These are phyloP conservation scores for Machimus atricapillus DNA, from an alignment of 2,888 invertebrate species.

Conservation along the genomic window DNA sequence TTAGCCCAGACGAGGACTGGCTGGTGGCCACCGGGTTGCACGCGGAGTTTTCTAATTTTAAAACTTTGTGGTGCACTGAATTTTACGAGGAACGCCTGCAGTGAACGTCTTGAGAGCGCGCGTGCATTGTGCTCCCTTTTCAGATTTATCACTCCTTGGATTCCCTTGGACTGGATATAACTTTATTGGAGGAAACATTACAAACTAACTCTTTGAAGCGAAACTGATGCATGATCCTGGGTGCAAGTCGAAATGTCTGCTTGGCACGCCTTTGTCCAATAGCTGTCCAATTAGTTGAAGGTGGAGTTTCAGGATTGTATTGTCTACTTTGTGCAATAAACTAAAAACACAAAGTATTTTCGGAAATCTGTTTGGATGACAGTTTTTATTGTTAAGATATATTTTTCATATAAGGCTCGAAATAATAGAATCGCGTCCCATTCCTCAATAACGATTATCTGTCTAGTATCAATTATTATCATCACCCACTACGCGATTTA, in stretches of 20 bases:
- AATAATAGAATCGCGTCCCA: not conserved
- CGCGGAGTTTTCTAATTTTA: not conserved
- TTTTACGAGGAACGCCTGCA: not conserved
- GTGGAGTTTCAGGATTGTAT: not conserved
- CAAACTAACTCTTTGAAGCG: not conserved
- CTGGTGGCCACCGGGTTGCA: not conserved
- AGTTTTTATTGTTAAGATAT: not conserved
- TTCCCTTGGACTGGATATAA: slow-evolving; percentile 5
- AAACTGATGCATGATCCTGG: not conserved
- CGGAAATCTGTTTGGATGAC: not conserved
- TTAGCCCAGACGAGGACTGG: not conserved
- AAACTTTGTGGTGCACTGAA: not conserved
- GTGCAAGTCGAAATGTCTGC: not conserved
- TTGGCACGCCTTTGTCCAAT: not conserved
- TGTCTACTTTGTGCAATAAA: not conserved
- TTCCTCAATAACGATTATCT: too few species aligned
- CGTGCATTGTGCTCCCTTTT: not conserved
- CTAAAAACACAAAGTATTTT: not conserved
- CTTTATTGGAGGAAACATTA: slow-evolving; percentile 1
- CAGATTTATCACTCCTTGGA: not conserved
- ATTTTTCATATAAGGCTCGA: not conserved
- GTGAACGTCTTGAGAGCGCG: not conserved
- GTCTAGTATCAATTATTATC: too few species aligned
- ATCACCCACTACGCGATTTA: too few species aligned
- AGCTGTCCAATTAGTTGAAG: not conserved